Evolutionary conservation across 1,140 invertebrate species (phyloP), one percentile per base, ranked within the genome.

Genomic region (Lanistes nyassanus): DNA sequence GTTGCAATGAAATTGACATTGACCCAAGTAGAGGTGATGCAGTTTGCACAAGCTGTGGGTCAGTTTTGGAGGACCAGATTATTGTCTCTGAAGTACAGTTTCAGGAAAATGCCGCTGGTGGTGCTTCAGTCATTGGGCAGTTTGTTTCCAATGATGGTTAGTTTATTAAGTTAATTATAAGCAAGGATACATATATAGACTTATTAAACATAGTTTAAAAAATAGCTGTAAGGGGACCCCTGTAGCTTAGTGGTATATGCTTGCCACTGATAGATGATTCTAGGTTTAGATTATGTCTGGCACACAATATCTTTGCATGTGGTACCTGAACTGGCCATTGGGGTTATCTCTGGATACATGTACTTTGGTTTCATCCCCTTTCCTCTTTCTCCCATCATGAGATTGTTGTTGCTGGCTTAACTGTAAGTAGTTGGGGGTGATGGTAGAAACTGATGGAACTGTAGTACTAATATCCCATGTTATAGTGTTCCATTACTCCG

Each of bases 11-110:
- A 64, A 95, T 98, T 74, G 97, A 98, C 89, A 94, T 94, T 70
- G 97, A 98, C 90, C 94, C 95, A 82, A 92, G 94, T 51, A 90
- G 97, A 84, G 98, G 97, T 64, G 96, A 98, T 92, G 95, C 96
- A 55, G 96, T 98, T 0, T 99, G 98, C 90, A 98, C 95, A 47
- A 94, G 94, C 82, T 99, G 98, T 91, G 98, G 98, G 60, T 94
- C 95, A 47, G 98, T 99, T 3, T 88, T 99, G 4, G 97, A 99
- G 87, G 97, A 98, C 82, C 96, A 95, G 82, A 94, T 97, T 66
- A 99, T 99, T 85, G 97, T 99, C 36, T 95, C 95, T 5, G 97
- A 99, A 89, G 93, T 98, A 68, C 95, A 98, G 87, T 99, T 98
- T 87, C 94, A 97, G 88, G 98, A 99, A 89, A 94, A 94, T 87